These are phyloP conservation scores for Catharus minimus DNA, from an alignment of 2,113 vertebrate genomes.

Conservation along the genomic window DNA sequence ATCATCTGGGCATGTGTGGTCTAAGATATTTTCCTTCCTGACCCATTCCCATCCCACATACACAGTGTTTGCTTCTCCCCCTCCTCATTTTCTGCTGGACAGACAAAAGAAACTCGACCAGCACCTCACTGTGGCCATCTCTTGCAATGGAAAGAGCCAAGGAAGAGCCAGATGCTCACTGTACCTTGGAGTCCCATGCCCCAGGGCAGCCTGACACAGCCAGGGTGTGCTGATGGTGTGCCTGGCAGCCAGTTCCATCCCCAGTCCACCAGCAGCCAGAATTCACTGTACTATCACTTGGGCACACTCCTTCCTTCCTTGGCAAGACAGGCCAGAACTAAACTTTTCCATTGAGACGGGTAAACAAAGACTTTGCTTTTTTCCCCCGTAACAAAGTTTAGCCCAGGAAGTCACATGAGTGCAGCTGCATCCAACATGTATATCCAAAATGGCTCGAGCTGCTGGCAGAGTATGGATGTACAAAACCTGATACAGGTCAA, in stretches of 20 bases:
- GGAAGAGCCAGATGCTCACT: background rate
- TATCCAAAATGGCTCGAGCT: background rate
- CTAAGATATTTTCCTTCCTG: background rate
- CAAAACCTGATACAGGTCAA: background rate
- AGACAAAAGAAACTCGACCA: background rate
- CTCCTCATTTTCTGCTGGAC: background rate
- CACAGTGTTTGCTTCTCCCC: background rate
- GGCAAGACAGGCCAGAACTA: slow-evolving; percentile 30
- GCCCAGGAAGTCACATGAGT: slow-evolving; percentile 23
- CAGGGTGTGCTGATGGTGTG: background rate
- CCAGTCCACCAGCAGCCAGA: background rate
- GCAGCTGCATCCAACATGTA: slow-evolving; percentile 7
- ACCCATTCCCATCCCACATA: background rate
- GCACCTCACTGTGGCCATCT: background rate
- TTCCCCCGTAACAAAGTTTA: background rate
- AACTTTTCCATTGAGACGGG: slow-evolving; percentile 54
- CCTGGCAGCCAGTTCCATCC: background rate
- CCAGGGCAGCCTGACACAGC: background rate
- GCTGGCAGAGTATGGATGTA: background rate
- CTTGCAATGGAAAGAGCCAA: background rate
- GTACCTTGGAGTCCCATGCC: background rate
- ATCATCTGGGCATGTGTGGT: background rate
- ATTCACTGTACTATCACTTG: background rate
- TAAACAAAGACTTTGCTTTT: slow-evolving; percentile 60
- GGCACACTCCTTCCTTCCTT: slow-evolving; percentile 44